phyloP scores from a whole-genome alignment of 2,888 invertebrate species.

The Thymelicus sylvestris region DNA sequence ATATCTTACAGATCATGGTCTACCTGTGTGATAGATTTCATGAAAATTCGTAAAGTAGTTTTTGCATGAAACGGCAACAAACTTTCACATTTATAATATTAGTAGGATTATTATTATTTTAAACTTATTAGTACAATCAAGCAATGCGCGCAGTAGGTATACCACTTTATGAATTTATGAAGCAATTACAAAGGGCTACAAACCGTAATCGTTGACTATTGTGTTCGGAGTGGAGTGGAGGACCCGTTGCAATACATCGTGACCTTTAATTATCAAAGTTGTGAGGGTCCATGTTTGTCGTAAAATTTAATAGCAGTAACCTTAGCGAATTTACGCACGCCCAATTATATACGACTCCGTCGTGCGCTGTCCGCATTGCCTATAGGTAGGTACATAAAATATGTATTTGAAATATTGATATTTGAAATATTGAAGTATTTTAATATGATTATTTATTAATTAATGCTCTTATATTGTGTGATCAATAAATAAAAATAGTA shows the following conservation, averaged over 20 bases:
- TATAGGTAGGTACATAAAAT: too few species aligned
- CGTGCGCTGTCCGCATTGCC: conserved; percentile 43
- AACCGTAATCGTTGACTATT: conserved; percentile 43
- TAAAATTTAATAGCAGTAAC: conserved; percentile 80
- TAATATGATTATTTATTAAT: conserved; percentile 26
- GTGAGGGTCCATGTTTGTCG: conserved; percentile 73
- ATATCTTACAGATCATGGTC: too few species aligned
- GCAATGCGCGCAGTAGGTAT: not conserved
- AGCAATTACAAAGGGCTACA: conserved; percentile 18
- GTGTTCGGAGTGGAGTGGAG: conserved; percentile 46
- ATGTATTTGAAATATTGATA: conserved; percentile 49
- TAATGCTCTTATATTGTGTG: too few species aligned
- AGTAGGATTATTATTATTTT: too few species aligned
- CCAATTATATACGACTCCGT: conserved; percentile 53
- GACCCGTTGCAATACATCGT: conserved; percentile 68
- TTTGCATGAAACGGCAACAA: too few species aligned
- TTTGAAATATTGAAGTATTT: conserved; percentile 50
- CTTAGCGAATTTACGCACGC: conserved; percentile 71
- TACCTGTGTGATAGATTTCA: too few species aligned
- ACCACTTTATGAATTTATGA: conserved; percentile 9
- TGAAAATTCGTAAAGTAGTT: too few species aligned
- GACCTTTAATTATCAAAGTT: conserved; percentile 81
- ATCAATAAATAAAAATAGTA: too few species aligned
- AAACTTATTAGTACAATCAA: too few species aligned
- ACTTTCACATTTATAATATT: too few species aligned